These are phyloP conservation scores for Protophormia terraenovae DNA, from an alignment of 2,888 invertebrate genomes.

Conservation along the genomic window DNA sequence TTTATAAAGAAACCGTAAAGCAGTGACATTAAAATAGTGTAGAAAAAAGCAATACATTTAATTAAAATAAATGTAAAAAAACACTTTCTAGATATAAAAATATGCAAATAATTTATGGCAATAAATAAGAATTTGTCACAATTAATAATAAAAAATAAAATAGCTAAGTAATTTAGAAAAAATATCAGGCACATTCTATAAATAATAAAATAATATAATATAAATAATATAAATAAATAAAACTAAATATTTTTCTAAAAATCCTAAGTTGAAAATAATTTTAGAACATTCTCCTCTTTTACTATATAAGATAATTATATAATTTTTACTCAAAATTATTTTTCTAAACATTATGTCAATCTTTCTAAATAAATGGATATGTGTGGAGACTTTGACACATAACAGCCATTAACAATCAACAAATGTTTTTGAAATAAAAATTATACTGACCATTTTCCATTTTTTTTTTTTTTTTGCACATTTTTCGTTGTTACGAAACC, in stretches of 20 bases:
- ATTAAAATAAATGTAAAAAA: background rate
- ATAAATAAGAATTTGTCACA: background rate
- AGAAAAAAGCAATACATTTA: background rate
- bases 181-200: background rate
- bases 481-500: constrained; percentile 62
- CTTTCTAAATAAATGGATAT: background rate
- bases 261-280: too few relatives aligned
- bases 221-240: too few relatives aligned
- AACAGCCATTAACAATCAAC: constrained; percentile 55
- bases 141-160: too few relatives aligned
- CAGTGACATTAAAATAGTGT: background rate
- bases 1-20: background rate
- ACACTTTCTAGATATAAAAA: background rate
- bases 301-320: background rate
- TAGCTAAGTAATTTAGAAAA: background rate
- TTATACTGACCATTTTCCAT: constrained; percentile 20
- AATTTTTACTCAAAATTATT: background rate
- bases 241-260: background rate
- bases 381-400: constrained; percentile 33
- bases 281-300: background rate
- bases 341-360: constrained; percentile 7
- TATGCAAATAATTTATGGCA: background rate
- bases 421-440: constrained; percentile 41
- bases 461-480: background rate
- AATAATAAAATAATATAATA: background rate